Evolutionary conservation across 2,797 vertebrate species (phyloP).

Genomic region (Pempheris klunzingeri): DNA sequence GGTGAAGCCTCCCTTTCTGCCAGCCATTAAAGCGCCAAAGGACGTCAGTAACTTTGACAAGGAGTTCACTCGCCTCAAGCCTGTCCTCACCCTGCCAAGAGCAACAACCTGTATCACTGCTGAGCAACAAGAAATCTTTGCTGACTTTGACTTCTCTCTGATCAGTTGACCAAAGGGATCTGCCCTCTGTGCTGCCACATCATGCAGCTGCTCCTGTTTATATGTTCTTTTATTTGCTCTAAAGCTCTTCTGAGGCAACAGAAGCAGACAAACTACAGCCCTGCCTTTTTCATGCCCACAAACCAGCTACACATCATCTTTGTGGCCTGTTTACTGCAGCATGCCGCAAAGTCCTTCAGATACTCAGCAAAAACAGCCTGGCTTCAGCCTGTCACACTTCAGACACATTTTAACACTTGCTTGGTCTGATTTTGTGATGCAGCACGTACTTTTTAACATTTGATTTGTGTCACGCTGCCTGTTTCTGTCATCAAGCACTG

Average conservation of each 20-base stretch:
- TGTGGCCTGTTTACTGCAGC: background rate
- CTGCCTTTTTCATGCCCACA: conserved; percentile 12
- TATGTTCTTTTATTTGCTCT: background rate
- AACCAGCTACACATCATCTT: background rate
- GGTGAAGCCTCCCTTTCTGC: conserved; percentile 91
- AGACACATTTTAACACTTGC: background rate
- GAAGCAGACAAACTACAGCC: background rate
- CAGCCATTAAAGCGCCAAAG: conserved; percentile 80
- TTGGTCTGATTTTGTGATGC: background rate
- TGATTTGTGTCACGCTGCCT: background rate
- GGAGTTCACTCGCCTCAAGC: conserved; percentile 92
- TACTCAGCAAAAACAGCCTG: background rate
- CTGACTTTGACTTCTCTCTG: conserved; percentile 93
- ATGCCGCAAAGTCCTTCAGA: background rate
- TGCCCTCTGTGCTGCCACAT: background rate
- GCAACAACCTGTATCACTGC: conserved; percentile 74
- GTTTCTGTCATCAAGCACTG: background rate
- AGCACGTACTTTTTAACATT: conserved; percentile 4
- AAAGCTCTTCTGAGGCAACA: conserved; percentile 2
- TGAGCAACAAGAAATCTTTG: conserved; percentile 90
- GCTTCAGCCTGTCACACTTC: background rate
- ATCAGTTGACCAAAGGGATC: conserved; percentile 66
- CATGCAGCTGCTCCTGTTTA: background rate
- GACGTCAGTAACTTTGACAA: conserved; percentile 95
- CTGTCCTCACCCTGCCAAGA: conserved; percentile 89